Evolutionary conservation across 1,140 invertebrate genomes (phyloP).

Genomic region (Brachionus asplanchnoidis): DNA sequence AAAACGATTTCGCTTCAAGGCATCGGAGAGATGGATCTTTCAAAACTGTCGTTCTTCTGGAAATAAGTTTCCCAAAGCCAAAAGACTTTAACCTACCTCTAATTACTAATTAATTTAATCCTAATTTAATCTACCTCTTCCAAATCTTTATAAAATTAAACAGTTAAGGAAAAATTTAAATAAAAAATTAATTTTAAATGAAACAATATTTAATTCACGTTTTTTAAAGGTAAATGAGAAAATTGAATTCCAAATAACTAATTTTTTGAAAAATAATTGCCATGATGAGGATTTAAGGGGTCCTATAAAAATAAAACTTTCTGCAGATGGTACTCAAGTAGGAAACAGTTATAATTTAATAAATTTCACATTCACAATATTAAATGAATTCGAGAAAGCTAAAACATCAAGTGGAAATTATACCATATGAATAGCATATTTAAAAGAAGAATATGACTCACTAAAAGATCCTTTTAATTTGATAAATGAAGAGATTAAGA

Average conservation of each 20-base stretch:
- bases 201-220: not conserved
- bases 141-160: not conserved
- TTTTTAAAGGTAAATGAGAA: not conserved
- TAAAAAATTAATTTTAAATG: not conserved
- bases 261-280: not conserved
- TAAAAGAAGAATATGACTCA: not conserved
- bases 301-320: not conserved
- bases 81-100: too few species aligned
- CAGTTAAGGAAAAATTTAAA: too few species aligned
- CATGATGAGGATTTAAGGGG: not conserved
- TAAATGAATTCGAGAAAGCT: not conserved
- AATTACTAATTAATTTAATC: too few species aligned
- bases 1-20: too few species aligned
- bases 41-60: too few species aligned
- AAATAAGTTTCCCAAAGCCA: too few species aligned
- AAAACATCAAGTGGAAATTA: not conserved
- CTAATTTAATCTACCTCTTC: not conserved
- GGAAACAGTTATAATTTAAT: not conserved
- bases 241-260: not conserved
- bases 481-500: not conserved
- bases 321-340: not conserved
- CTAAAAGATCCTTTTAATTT: not conserved
- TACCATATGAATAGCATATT: not conserved
- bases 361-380: not conserved
- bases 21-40: too few species aligned